These are phyloP conservation scores for Halocynthia aurantium DNA, from an alignment of 23 tunicate species.

Conservation along the genomic window DNA sequence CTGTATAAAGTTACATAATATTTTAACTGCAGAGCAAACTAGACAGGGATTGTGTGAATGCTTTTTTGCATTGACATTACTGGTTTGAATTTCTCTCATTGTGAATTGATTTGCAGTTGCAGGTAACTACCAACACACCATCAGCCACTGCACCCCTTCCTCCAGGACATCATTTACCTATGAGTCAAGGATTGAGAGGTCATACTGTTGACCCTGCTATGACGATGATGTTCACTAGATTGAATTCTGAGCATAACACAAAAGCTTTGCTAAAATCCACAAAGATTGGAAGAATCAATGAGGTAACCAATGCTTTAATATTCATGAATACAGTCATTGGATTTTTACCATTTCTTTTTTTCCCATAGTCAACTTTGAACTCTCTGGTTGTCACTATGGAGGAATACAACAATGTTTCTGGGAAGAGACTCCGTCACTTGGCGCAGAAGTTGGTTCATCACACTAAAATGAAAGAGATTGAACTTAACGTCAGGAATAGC, in stretches of 20 bases:
- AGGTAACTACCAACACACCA: constrained; percentile 25
- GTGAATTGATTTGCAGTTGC: constrained; percentile 3
- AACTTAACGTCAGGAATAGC: constrained; percentile 71
- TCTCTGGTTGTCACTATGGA: constrained; percentile 77
- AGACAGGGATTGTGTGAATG: too few species aligned
- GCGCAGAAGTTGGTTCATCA: constrained; percentile 73
- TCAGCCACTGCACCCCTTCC: constrained; percentile 20
- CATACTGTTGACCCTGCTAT: constrained; percentile 36
- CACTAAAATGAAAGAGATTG: constrained; percentile 79
- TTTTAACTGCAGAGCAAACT: too few species aligned
- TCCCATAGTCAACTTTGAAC: constrained; percentile 47
- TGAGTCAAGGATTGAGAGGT: background rate
- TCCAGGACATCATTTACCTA: constrained; percentile 3
- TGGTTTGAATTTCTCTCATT: too few species aligned
- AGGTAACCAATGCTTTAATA: constrained; percentile 28
- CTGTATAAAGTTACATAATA: too few species aligned
- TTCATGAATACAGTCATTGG: background rate
- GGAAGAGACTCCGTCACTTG: constrained; percentile 49
- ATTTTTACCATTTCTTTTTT: background rate
- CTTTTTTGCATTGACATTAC: too few species aligned
- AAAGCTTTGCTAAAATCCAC: constrained; percentile 56
- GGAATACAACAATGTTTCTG: constrained; percentile 57
- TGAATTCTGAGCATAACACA: constrained; percentile 69
- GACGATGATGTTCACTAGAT: constrained; percentile 66
- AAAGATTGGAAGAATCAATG: constrained; percentile 43